Conservation (phyloP, 2,113 vertebrate species). For the Nesogale talazaci region DNA sequence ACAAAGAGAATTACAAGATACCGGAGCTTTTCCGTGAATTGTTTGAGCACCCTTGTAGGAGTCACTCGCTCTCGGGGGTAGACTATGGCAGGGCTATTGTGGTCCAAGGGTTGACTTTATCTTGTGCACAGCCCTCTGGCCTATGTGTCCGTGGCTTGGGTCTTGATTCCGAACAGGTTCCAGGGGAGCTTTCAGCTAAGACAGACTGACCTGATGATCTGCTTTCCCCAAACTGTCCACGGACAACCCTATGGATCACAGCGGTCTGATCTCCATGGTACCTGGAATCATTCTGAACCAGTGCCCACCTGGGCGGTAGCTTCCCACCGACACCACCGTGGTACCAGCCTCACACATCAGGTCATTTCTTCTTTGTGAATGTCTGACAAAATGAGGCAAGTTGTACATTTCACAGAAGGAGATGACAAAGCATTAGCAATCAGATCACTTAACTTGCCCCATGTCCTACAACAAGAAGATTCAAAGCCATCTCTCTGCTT, state of each 20-base stretch:
- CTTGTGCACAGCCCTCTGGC: background rate
- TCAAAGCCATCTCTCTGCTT: background rate
- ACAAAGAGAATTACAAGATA: too few species aligned
- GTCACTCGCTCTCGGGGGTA: background rate
- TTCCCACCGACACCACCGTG: background rate
- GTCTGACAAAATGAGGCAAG: background rate
- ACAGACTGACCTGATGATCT: background rate
- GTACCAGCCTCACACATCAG: too few species aligned
- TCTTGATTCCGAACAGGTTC: background rate
- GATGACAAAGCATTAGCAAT: background rate
- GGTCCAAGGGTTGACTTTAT: background rate
- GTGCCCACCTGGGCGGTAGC: background rate
- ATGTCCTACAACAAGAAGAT: background rate
- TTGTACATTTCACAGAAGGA: background rate
- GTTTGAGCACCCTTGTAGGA: too few species aligned
- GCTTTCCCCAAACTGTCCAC: background rate
- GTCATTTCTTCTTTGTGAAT: background rate
- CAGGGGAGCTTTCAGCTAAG: background rate
- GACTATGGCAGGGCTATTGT: background rate
- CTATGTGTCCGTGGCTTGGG: background rate
- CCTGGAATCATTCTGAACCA: background rate
- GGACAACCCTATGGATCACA: background rate
- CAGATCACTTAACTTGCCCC: background rate
- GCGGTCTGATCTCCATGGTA: background rate
- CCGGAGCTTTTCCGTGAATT: too few species aligned